Conservation (phyloP, 2,113 vertebrate species). For the Microcebus griseorufus region DNA sequence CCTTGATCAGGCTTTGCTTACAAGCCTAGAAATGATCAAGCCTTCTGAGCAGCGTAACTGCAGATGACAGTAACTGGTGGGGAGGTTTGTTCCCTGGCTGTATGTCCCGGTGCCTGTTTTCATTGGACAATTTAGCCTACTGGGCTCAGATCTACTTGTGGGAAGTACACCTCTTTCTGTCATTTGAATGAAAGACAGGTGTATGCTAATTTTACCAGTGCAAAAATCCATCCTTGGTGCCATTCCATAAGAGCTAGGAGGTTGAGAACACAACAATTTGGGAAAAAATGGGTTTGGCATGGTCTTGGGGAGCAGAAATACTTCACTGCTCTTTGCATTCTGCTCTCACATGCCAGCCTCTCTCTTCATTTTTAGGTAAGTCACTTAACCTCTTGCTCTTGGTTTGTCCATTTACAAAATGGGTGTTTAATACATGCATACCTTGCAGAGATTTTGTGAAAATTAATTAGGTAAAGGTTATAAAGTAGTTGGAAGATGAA, state of each 20-base stretch:
- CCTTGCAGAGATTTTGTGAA: slow-evolving; percentile 54
- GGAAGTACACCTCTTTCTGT: slow-evolving; percentile 8
- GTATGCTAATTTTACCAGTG: neutral
- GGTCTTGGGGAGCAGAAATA: neutral
- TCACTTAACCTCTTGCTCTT: slow-evolving; percentile 44
- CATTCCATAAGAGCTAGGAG: neutral
- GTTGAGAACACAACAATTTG: neutral
- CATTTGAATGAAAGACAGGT: neutral
- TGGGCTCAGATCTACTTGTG: neutral
- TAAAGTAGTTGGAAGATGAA: slow-evolving; percentile 62
- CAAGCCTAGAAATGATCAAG: neutral
- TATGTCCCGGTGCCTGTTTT: neutral
- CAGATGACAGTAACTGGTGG: neutral
- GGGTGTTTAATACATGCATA: slow-evolving; percentile 36
- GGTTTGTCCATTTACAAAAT: slow-evolving; percentile 52
- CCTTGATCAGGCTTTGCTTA: neutral
- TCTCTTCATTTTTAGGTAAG: slow-evolving; percentile 45
- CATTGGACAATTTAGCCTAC: neutral
- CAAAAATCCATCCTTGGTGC: neutral
- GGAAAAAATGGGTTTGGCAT: neutral
- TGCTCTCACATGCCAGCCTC: neutral
- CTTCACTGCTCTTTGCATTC: neutral
- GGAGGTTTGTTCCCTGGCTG: neutral
- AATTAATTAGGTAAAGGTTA: slow-evolving; percentile 72
- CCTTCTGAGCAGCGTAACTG: neutral